Evolutionary conservation across 2,888 invertebrate genomes (phyloP).

Genomic region (Epirrita christyi): DNA sequence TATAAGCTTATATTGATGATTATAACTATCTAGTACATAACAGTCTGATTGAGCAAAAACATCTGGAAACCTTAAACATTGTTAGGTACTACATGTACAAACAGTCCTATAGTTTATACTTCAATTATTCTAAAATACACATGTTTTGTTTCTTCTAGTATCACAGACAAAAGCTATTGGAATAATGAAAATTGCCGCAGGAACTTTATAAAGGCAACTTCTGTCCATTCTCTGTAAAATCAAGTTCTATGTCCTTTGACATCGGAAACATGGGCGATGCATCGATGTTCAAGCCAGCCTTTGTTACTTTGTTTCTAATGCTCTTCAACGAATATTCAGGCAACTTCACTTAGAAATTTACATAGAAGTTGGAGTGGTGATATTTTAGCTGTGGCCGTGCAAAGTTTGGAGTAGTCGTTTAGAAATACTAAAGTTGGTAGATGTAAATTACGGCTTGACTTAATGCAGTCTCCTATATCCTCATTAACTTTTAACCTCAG

Average conservation of each 20-base stretch:
- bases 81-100: too few relatives aligned
- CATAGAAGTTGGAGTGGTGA: conserved; percentile 26
- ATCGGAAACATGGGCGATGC: conserved; percentile 23
- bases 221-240: background rate
- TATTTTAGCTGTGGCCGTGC: conserved; percentile 20
- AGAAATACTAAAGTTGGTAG: conserved; percentile 21
- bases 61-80: too few relatives aligned
- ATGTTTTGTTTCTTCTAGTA: too few relatives aligned
- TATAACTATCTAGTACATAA: too few relatives aligned
- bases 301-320: conserved; percentile 17
- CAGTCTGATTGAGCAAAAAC: too few relatives aligned
- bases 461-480: conserved; percentile 12
- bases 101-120: too few relatives aligned
- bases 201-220: conserved; percentile 3
- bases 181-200: conserved; percentile 7
- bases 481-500: too few relatives aligned
- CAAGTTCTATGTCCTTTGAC: conserved; percentile 12
- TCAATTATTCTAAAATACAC: too few relatives aligned
- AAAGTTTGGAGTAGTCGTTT: conserved; percentile 22
- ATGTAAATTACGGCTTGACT: conserved; percentile 17
- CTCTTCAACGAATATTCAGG: conserved; percentile 22
- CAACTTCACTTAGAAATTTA: conserved; percentile 22
- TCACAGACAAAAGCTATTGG: conserved; percentile 1
- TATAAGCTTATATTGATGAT: too few relatives aligned
- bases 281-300: conserved; percentile 17